Evolutionary conservation across 2,888 invertebrate species (phyloP).

Genomic region (Gnatocerus cornutus): DNA sequence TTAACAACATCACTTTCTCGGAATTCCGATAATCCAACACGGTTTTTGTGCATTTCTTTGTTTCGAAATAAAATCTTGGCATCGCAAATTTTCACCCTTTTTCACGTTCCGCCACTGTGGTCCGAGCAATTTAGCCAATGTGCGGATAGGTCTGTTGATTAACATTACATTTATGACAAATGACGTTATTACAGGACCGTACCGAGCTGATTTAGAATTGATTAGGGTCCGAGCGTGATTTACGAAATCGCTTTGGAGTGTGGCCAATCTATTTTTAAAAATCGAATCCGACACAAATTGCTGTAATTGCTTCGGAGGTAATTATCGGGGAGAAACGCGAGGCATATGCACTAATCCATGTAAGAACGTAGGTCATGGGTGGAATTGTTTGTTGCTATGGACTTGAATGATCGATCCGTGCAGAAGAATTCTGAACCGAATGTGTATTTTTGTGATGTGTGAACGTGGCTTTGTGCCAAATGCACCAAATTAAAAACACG

Average conservation of each 20-base stretch:
- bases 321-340: slow-evolving; percentile 5
- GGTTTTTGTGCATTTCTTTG: too few species aligned
- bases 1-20: not conserved
- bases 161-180: slow-evolving; percentile 19
- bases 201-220: not conserved
- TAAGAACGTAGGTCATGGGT: slow-evolving; percentile 19
- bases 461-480: slow-evolving; percentile 33
- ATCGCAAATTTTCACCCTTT: too few species aligned
- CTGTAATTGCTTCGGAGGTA: slow-evolving; percentile 17
- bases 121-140: slow-evolving; percentile 21
- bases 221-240: slow-evolving; percentile 10
- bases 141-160: slow-evolving; percentile 19
- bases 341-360: slow-evolving; percentile 21
- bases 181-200: slow-evolving; percentile 22
- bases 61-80: too few species aligned
- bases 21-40: not conserved
- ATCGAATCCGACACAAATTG: slow-evolving; percentile 11
- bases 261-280: slow-evolving; percentile 11
- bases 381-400: slow-evolving; percentile 21
- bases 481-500: slow-evolving; percentile 38
- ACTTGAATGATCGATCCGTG: slow-evolving; percentile 22
- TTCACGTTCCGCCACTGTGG: slow-evolving; percentile 8
- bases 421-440: not conserved
- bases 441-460: slow-evolving; percentile 7
- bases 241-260: slow-evolving; percentile 9